Evolutionary conservation across 1,140 invertebrate species (phyloP).

Genomic region (Aphelenchoides fujianensis): DNA sequence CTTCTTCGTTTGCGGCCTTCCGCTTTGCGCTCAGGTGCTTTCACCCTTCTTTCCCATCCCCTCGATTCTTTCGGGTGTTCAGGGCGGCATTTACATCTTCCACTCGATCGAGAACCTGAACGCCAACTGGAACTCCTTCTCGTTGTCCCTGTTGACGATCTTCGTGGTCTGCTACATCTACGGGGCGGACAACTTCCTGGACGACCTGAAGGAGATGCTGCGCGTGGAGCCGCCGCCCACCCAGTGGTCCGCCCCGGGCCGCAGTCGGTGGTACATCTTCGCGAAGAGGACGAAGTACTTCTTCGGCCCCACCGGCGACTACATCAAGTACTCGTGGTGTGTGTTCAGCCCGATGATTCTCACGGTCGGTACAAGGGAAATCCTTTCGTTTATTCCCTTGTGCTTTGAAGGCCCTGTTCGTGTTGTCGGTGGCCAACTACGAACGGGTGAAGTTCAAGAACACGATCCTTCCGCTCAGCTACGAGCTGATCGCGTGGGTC

Average conservation of each 20-base stretch:
- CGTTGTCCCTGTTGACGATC: slow-evolving; percentile 44
- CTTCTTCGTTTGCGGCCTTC: slow-evolving; percentile 53
- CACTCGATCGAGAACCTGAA: slow-evolving; percentile 60
- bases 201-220: slow-evolving; percentile 55
- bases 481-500: slow-evolving; percentile 59
- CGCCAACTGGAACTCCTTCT: slow-evolving; percentile 61
- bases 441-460: slow-evolving; percentile 52
- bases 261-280: background rate
- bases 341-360: slow-evolving; percentile 52
- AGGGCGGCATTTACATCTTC: slow-evolving; percentile 60
- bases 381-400: background rate
- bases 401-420: slow-evolving; percentile 36
- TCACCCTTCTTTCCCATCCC: no score
- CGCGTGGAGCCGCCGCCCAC: slow-evolving; percentile 24
- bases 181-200: slow-evolving; percentile 56
- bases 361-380: slow-evolving; percentile 31
- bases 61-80: no score
- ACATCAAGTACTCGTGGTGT: slow-evolving; percentile 57
- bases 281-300: slow-evolving; percentile 31
- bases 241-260: background rate
- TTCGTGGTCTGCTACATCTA: slow-evolving; percentile 56
- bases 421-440: slow-evolving; percentile 53
- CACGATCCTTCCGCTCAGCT: slow-evolving; percentile 41
- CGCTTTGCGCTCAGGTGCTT: slow-evolving; percentile 37
- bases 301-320: slow-evolving; percentile 52